Evolutionary conservation across 2,888 invertebrate genomes (phyloP), one percentile per base, ranked within the genome.

Genomic region (Cosmia trapezina): DNA sequence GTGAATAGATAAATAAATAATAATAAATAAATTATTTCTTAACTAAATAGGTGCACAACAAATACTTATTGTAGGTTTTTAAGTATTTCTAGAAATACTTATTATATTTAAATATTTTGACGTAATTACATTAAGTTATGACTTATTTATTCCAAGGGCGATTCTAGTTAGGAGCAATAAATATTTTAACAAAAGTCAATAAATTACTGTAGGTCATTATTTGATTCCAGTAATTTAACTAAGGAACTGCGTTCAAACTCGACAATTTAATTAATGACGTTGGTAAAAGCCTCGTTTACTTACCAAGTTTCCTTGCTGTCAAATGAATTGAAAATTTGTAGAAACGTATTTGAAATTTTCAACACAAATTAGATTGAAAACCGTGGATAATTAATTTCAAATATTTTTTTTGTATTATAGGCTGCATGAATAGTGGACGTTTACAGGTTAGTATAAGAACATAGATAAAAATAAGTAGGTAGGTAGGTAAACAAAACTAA

Each of bases 181-280:
- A 80, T 80, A 80, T 57, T 61, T 73, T 14, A 64, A 64, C 70
- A 53, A 19, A 66, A 70, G 62, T 80, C 70, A 57, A 80, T 80
- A 68, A 83, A 83, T 81, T 75, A 66, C 64, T 51, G 14, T 51
- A 60, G 64, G 65, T 68, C 41, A 75, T 75, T 70, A 83, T 83
- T 81, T 81, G 81, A 80, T 75, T 80, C 64, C 54, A 68, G 84
- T 68, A 70, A 80, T 83, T 79, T 73, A 60, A 57, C 68, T 66
- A 70, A 80, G 54, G 74, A 73, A 60, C 51, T 83, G 63, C 56
- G 74, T 78, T 82, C 62, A 59, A 78, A 78, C 69, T 69, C 54
- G 71, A 74, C 78, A 82, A 83, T 82, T 65, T 78, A 70, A 83
- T 85, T 85, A 85, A 85, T 75, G 70, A 75, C 54, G 59, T 65